These are phyloP conservation scores for Lepisosteus osseus DNA, from an alignment of 2,113 vertebrate genomes.

Conservation along the genomic window DNA sequence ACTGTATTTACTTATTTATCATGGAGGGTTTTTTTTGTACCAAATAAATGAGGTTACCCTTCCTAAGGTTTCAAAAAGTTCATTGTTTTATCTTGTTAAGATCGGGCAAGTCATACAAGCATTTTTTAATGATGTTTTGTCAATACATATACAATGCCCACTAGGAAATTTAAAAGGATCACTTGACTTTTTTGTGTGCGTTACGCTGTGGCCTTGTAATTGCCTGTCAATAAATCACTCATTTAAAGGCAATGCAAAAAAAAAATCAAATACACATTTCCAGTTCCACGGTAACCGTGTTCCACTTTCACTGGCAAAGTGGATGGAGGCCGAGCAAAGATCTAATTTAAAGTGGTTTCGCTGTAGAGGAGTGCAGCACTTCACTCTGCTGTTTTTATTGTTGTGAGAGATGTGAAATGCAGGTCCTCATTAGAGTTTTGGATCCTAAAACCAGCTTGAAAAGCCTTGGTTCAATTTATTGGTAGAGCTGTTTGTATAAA, in stretches of 20 bases:
- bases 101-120: neutral
- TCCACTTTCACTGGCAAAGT: constrained; percentile 57
- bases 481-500: constrained; percentile 70
- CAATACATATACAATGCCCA: constrained; percentile 38
- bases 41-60: constrained; percentile 7
- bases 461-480: constrained; percentile 69
- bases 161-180: constrained; percentile 58
- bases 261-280: constrained; percentile 66
- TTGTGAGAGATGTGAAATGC: constrained; percentile 61
- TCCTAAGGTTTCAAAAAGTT: constrained; percentile 1
- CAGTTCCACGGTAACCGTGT: constrained; percentile 54
- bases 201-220: constrained; percentile 61
- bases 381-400: constrained; percentile 66
- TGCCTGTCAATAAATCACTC: constrained; percentile 74
- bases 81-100: constrained; percentile 14
- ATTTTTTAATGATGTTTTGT: neutral
- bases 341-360: constrained; percentile 68
- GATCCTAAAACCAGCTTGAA: constrained; percentile 72
- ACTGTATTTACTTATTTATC: too few relatives aligned
- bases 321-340: constrained; percentile 65
- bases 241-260: constrained; percentile 72
- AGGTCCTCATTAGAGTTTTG: constrained; percentile 66
- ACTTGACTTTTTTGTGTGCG: constrained; percentile 58
- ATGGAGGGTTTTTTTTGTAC: too few relatives aligned
- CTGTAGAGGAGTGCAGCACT: constrained; percentile 62